Percentiles rank a stretch among this genome's conserved stretches.
phyloP scores from a whole-genome alignment of 2,797 vertebrate genomes.

The Lithobates sylvaticus region DNA sequence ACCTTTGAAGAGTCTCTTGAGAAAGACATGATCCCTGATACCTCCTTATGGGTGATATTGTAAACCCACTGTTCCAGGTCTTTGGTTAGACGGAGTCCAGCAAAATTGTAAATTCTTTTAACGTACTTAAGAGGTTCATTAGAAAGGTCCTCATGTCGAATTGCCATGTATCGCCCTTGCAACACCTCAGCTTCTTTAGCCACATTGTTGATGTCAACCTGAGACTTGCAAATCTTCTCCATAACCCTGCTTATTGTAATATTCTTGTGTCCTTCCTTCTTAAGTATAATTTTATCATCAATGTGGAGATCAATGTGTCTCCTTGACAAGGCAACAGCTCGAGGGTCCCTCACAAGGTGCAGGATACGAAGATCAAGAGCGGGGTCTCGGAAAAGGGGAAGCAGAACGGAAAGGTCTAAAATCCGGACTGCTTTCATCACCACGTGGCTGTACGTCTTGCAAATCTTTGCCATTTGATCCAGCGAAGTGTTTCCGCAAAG shows the following conservation, averaged over 20 bases:
- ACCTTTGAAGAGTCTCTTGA: constrained; percentile 77
- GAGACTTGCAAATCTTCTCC: background rate
- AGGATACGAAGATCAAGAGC: constrained; percentile 9
- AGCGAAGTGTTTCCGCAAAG: constrained; percentile 76
- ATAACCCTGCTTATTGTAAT: background rate
- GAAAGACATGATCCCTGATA: constrained; percentile 75
- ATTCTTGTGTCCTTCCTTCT: constrained; percentile 29
- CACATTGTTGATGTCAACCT: background rate
- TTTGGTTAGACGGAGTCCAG: constrained; percentile 75
- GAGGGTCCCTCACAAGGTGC: constrained; percentile 27
- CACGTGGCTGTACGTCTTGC: background rate
- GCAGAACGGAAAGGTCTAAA: background rate
- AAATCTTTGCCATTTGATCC: constrained; percentile 70
- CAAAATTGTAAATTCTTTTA: constrained; percentile 78
- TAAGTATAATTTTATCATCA: constrained; percentile 67
- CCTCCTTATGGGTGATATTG: constrained; percentile 78
- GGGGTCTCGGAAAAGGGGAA: background rate
- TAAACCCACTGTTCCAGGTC: constrained; percentile 76
- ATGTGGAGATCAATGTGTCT: background rate
- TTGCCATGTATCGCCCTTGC: constrained; percentile 76
- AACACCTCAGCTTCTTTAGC: background rate
- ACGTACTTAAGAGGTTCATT: constrained; percentile 74
- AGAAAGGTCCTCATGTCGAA: constrained; percentile 84
- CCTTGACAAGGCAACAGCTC: constrained; percentile 23
- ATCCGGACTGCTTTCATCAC: constrained; percentile 9